Evolutionary conservation across 2,113 vertebrate genomes (phyloP), one percentile per base, ranked within the genome.

Genomic region (Oreochromis aureus): DNA sequence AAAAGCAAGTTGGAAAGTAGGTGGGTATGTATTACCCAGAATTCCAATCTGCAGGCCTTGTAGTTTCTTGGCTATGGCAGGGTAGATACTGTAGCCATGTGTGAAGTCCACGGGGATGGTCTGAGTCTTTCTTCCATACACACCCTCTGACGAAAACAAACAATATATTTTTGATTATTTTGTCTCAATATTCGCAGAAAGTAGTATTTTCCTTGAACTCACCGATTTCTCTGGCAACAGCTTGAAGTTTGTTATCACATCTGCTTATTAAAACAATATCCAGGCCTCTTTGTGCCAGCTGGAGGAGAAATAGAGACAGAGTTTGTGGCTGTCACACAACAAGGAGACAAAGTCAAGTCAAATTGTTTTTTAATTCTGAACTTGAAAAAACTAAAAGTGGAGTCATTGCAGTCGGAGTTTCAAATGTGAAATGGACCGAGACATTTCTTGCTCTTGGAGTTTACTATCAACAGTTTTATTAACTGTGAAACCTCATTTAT

Each of bases 241-340:
- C 59, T 19, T 82, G 82, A 83, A 97, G 93, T 81, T 96, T 97
- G 13, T 94, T 92, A 13, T 92, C 11, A 24, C 92, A 96, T 80
- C 97, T 92, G 85, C 97, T 96, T 69, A 97, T 83, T 51, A 98
- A 93, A 54, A 97, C 90, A 19, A 97, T 32, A 81, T 97, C 92
- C 87, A 97, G 94, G n/a, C 97, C 97, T 94, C 96, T 96, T 71
- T 44, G 89, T n/a, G 97, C 97, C 73, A 98, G 89, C 97, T 98
- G 66, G 15, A 82, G 10, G 24, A 82, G n/a, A 69, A 46, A 94
- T 6, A 78, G 24, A 82, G 13, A 89, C 41, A 81, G 11, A 34
- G 88, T 46, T 56, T n/a, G 6, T 48, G 3, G 12, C 15, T 79
- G 7, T 73, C 7, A 30, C 6, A 48, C 71, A 30, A 30, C 24